A percentile compares a stretch with the other conserved stretches of the same genome.
Evolutionary conservation across 2,888 invertebrate genomes (phyloP).

Genomic region (Calameuta filiformis): DNA sequence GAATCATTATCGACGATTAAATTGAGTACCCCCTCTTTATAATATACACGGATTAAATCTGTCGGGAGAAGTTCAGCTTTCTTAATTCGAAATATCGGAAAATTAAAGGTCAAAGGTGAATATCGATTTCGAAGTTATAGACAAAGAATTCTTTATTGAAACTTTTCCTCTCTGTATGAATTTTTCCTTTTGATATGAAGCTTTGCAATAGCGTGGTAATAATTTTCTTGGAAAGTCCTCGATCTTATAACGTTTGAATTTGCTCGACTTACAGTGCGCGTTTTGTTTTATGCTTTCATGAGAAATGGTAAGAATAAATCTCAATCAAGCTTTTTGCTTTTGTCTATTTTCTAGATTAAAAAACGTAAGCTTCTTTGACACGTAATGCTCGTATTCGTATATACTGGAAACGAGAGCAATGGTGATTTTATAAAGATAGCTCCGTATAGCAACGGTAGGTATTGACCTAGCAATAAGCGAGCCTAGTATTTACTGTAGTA

Average conservation of each 20-base stretch:
- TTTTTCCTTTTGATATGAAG: background rate
- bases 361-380: background rate
- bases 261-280: background rate
- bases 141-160: background rate
- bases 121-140: background rate
- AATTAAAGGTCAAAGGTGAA: background rate
- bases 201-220: background rate
- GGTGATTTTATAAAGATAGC: background rate
- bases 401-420: background rate
- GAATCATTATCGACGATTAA: background rate
- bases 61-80: background rate
- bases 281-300: background rate
- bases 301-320: background rate
- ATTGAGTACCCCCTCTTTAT: background rate
- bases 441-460: background rate
- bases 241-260: background rate
- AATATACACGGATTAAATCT: background rate
- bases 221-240: background rate
- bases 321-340: background rate
- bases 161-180: background rate
- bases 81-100: background rate
- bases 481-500: background rate
- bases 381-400: background rate
- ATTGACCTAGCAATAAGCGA: background rate
- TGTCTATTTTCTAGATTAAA: background rate